phyloP scores from a whole-genome alignment of 2,797 vertebrate species.

The Onychomys leucogaster region DNA sequence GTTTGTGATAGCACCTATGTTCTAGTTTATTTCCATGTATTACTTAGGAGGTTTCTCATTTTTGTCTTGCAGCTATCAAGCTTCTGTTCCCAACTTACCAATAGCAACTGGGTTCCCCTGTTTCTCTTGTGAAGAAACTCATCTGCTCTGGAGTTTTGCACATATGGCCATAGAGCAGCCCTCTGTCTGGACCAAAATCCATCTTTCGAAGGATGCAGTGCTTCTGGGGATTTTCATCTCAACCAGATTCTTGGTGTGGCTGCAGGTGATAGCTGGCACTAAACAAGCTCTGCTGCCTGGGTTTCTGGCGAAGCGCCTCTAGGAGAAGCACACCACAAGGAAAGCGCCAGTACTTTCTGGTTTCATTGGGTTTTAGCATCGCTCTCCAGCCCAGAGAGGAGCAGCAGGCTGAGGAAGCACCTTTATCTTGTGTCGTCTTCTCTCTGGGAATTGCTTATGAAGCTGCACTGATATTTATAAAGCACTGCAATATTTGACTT shows the following conservation, averaged over 20 bases:
- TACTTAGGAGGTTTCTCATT: background rate
- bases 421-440: background rate
- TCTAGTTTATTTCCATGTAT: background rate
- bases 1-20: background rate
- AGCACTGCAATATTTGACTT: conserved; percentile 14
- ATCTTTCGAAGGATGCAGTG: background rate
- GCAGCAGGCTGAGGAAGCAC: background rate
- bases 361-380: background rate
- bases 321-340: background rate
- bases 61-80: background rate
- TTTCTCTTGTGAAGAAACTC: background rate
- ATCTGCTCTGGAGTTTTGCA: background rate
- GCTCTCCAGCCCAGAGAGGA: background rate
- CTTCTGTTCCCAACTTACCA: conserved; percentile 3
- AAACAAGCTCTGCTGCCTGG: background rate
- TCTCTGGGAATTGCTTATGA: background rate
- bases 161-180: background rate
- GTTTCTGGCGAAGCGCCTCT: background rate
- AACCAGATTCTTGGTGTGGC: background rate
- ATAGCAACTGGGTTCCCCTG: background rate
- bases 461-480: conserved; percentile 3
- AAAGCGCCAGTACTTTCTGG: background rate
- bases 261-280: background rate
- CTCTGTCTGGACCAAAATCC: background rate
- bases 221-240: background rate